A percentile compares a stretch with the other conserved stretches of the same genome.
phyloP scores from a whole-genome alignment of 2,113 vertebrate species.

The Motacilla tschutschensis region DNA sequence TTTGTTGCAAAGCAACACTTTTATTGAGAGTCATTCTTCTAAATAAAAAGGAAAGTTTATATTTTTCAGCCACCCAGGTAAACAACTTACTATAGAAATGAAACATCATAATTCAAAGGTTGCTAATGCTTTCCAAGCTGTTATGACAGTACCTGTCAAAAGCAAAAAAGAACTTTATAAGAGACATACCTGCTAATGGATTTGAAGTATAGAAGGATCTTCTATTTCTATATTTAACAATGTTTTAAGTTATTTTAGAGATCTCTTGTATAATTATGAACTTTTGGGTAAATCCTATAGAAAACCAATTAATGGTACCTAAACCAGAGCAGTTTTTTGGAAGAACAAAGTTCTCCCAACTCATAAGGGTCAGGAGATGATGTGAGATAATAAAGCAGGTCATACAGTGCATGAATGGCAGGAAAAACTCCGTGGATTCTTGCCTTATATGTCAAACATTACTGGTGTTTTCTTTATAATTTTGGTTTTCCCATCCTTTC shows the following conservation, averaged over 20 bases:
- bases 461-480: neutral
- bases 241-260: neutral
- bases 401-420: neutral
- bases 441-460: neutral
- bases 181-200: neutral
- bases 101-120: neutral
- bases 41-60: neutral
- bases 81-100: neutral
- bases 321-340: neutral
- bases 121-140: neutral
- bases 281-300: neutral
- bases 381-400: neutral
- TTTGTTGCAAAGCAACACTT: neutral
- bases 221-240: neutral
- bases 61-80: neutral
- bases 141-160: neutral
- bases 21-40: neutral
- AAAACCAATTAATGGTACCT: neutral
- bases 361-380: neutral
- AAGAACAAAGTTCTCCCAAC: too few species aligned
- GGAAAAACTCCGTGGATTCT: rapidly evolving
- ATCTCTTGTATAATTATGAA: neutral
- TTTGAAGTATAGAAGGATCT: neutral
- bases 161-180: neutral
- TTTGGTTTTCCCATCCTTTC: neutral